A percentile compares a stretch with the other conserved stretches of the same genome.
Conservation (phyloP, 30 jellyfish, hydroid and myxozoan species). For the Hydractinia echinata region DNA sequence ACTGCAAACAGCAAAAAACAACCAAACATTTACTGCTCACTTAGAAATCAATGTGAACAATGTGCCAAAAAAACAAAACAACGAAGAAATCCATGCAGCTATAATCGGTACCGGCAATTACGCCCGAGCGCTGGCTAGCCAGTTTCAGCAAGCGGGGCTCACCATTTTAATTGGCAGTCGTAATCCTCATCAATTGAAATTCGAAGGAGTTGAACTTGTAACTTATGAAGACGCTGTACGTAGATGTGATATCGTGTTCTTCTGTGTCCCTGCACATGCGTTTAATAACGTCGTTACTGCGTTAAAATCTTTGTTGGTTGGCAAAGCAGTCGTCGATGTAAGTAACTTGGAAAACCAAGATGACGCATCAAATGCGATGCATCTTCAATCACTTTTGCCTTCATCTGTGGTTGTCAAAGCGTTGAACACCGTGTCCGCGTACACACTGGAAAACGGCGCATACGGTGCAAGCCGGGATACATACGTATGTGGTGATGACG, state of each 20-base stretch:
- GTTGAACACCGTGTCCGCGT: constrained; percentile 75
- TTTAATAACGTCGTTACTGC: constrained; percentile 32
- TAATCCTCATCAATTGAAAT: background rate
- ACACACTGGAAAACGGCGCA: constrained; percentile 58
- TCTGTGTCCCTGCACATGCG: constrained; percentile 48
- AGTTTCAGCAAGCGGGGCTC: constrained; percentile 36
- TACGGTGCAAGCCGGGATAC: constrained; percentile 64
- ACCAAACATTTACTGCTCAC: too few relatives aligned
- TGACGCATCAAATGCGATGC: constrained; percentile 60
- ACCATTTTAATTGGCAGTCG: constrained; percentile 54
- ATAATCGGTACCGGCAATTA: constrained; percentile 68
- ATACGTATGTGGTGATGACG: constrained; percentile 51
- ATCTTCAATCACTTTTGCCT: constrained; percentile 50
- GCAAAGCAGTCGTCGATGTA: constrained; percentile 70
- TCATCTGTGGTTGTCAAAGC: constrained; percentile 55
- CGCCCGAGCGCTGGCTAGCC: constrained; percentile 64
- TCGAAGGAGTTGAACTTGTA: constrained; percentile 22
- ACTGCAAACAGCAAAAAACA: too few relatives aligned
- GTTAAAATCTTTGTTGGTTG: constrained; percentile 20
- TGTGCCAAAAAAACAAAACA: too few relatives aligned
- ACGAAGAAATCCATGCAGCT: background rate
- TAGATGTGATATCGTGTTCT: constrained; percentile 42
- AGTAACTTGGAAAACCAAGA: constrained; percentile 41
- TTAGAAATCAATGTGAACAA: too few relatives aligned
- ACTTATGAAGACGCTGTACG: constrained; percentile 47